Base-by-base conservation (phyloP, 1,140 invertebrate genomes). In the Eufriesea mexicana region DNA sequence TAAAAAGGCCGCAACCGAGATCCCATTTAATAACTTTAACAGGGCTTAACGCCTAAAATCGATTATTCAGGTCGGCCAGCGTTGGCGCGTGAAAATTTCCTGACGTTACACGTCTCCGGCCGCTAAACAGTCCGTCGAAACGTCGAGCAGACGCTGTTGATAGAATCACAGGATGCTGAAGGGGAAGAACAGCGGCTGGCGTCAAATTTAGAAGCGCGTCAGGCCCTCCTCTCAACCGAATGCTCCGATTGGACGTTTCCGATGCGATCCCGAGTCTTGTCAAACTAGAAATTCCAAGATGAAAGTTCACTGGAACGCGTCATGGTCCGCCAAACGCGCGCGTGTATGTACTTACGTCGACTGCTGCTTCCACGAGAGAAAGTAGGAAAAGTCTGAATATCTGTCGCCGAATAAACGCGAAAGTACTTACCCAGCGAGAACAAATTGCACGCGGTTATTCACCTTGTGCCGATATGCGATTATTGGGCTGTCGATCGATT, bases 251-350 rank as follows among this genome's bases (percentile, higher is more conserved):
- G 47, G 42, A 59, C 42, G 61, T 83, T 76, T 84, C 64, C 54
- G 62, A 49, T 25, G 42, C 57, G 45, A 81, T 80, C 64, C 74
- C 10, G 23, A 55, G 45, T 5, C 25, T 23, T 54, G 49, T 5
- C 18, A 20, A 64, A 49, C 71, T 88, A 79, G 86, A 88, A 89
- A 89, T 86, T 49, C 75, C 76, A 82, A 90, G 89, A 86, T 90
- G 88, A 90, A 90, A 90, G 88, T 90, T 88, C 84, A 88, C 74
- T 68, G 25, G 86, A 88, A 89, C 86, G 71, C 51, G 83, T 83
- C 61, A 79, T 76, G 83, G 57, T 84, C 47, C n/a, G 73, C 49
- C 61, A 66, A 61, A 64, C 61, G 28, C 28, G 77, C 45, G 45
- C 18, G 20, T 59, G 12, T 23, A 49, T 10, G 51, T 35, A 47